phyloP scores from a whole-genome alignment of 92 coral and sea anemone genomes.

The Siderastrea radians region DNA sequence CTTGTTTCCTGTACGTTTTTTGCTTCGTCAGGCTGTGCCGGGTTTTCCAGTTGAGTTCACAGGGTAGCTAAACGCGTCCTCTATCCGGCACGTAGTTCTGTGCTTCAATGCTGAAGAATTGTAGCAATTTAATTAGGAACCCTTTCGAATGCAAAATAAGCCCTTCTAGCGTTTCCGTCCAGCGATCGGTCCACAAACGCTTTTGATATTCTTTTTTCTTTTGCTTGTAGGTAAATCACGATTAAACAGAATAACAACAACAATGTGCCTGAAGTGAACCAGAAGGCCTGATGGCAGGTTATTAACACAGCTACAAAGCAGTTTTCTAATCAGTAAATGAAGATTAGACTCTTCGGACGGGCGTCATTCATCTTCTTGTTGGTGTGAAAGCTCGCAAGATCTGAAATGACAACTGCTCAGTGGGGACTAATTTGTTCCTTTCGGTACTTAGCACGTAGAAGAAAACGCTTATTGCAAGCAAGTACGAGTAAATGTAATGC shows the following conservation, averaged over 20 bases:
- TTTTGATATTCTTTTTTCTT: background rate
- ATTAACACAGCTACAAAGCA: background rate
- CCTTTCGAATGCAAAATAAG: conserved; percentile 67
- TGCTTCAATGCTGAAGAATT: background rate
- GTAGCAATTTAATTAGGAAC: conserved; percentile 38
- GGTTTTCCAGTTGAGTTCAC: conserved; percentile 29
- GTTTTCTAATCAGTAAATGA: background rate
- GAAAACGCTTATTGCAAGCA: conserved; percentile 31
- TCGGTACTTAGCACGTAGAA: background rate
- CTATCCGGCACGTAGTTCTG: conserved; percentile 3
- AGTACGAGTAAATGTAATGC: conserved; percentile 58
- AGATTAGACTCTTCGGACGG: background rate
- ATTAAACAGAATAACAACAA: background rate
- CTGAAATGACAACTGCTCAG: background rate
- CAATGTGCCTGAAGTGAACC: background rate
- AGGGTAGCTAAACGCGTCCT: background rate
- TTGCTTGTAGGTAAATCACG: background rate
- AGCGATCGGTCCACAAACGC: background rate
- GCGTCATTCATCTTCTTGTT: background rate
- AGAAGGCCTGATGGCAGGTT: too few relatives aligned
- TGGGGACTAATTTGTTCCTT: background rate
- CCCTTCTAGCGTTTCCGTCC: conserved; percentile 2
- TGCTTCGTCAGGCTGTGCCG: background rate
- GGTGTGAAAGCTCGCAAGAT: background rate
- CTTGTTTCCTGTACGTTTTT: conserved; percentile 13